phyloP scores from a whole-genome alignment of 2,888 invertebrate species.

The Epiblema foenella region DNA sequence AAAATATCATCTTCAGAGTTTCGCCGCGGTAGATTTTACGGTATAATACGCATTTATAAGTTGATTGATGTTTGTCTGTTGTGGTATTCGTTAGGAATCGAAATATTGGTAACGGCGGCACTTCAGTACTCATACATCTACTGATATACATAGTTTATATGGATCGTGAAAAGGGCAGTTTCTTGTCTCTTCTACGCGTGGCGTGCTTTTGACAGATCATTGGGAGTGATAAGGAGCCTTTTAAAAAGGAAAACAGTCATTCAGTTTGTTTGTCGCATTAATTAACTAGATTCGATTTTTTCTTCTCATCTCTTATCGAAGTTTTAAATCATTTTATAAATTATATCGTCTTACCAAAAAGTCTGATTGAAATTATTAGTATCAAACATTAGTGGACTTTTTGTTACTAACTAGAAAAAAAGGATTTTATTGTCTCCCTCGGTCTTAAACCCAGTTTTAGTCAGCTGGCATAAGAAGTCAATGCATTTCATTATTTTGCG shows the following conservation, averaged over 20 bases:
- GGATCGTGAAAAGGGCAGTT: background rate
- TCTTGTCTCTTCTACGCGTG: background rate
- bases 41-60: background rate
- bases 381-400: too few species aligned
- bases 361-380: too few species aligned
- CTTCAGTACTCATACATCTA: background rate
- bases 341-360: too few species aligned
- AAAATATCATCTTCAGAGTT: too few species aligned
- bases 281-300: background rate
- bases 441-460: too few species aligned
- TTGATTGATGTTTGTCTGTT: background rate
- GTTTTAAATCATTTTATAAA: too few species aligned
- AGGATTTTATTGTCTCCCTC: too few species aligned
- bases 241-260: constrained; percentile 17
- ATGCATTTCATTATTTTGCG: constrained; percentile 3
- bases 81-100: too few species aligned
- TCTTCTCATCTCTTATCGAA: background rate
- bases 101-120: background rate
- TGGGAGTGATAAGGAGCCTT: constrained; percentile 21
- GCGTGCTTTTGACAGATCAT: constrained; percentile 28
- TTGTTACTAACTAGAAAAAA: too few species aligned
- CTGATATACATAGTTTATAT: background rate
- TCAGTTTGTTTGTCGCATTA: background rate
- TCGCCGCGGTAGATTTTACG: background rate
- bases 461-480: background rate